Evolutionary conservation across 2,888 invertebrate genomes (phyloP).

Genomic region (Tryphoninae sp.): DNA sequence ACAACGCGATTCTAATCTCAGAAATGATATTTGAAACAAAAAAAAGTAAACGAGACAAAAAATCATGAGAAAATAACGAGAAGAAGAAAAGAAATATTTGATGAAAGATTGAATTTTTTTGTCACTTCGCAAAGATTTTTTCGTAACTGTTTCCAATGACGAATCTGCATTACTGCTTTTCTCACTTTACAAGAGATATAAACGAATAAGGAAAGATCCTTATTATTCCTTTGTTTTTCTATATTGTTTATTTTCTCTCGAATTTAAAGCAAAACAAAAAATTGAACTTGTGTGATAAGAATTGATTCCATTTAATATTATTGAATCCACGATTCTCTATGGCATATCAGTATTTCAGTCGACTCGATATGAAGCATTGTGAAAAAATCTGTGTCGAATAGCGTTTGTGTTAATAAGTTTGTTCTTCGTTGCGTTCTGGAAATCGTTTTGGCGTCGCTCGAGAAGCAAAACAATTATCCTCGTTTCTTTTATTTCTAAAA

Average conservation of each 20-base stretch:
- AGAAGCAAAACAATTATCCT: conserved; percentile 7
- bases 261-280: background rate
- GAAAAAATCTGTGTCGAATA: conserved; percentile 25
- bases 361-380: conserved; percentile 20
- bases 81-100: conserved; percentile 16
- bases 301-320: conserved; percentile 50
- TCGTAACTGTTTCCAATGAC: no score
- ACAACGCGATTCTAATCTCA: conserved; percentile 8
- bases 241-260: conserved; percentile 11
- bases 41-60: background rate
- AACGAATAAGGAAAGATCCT: conserved; percentile 20
- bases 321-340: conserved; percentile 34
- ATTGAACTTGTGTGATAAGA: conserved; percentile 47
- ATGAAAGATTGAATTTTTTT: conserved; percentile 31
- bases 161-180: conserved; percentile 43
- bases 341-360: conserved; percentile 50
- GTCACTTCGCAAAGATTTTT: no score
- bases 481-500: conserved; percentile 41
- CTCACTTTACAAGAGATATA: conserved; percentile 47
- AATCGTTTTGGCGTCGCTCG: conserved; percentile 5
- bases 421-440: conserved; percentile 25
- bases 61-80: background rate
- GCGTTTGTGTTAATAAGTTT: conserved; percentile 17
- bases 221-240: conserved; percentile 15
- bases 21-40: conserved; percentile 19